These are phyloP conservation scores for Scalopus aquaticus DNA, from an alignment of 2,113 vertebrate genomes.

Conservation along the genomic window DNA sequence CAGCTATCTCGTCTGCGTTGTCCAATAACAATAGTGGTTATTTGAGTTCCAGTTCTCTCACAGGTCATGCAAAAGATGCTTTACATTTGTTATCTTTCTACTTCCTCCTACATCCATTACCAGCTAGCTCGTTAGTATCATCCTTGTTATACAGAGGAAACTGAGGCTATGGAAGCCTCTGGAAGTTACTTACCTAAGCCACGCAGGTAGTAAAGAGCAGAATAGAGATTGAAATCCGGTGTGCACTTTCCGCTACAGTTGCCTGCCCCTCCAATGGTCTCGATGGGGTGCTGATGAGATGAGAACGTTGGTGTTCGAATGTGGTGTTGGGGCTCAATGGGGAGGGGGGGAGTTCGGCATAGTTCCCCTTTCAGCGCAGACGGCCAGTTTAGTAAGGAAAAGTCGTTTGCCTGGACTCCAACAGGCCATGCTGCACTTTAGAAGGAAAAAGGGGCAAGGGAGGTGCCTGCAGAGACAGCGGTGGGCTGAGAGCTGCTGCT, in stretches of 20 bases:
- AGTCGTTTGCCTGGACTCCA: too few species aligned
- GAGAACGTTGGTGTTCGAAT: too few species aligned
- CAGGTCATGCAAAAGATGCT: not conserved
- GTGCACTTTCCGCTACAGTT: not conserved
- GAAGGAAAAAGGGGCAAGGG: too few species aligned
- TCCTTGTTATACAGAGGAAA: not conserved
- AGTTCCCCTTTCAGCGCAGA: too few species aligned
- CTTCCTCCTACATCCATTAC: not conserved
- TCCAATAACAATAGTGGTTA: not conserved
- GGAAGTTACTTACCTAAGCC: not conserved
- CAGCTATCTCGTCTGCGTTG: not conserved
- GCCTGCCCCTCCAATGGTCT: not conserved
- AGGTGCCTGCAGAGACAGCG: too few species aligned
- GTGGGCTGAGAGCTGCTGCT: too few species aligned
- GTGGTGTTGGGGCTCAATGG: too few species aligned
- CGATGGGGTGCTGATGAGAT: too few species aligned
- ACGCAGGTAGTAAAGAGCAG: not conserved
- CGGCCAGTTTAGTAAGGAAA: too few species aligned
- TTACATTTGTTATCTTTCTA: not conserved
- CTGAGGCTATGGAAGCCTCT: not conserved
- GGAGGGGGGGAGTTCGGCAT: too few species aligned
- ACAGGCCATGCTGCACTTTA: too few species aligned
- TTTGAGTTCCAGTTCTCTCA: not conserved
- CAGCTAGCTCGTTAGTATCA: not conserved
- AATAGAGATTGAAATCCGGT: not conserved